A percentile compares a stretch with the other conserved stretches of the same genome.
These are phyloP conservation scores for Quadriops clusia DNA, from an alignment of 2,888 invertebrate species.

Conservation along the genomic window DNA sequence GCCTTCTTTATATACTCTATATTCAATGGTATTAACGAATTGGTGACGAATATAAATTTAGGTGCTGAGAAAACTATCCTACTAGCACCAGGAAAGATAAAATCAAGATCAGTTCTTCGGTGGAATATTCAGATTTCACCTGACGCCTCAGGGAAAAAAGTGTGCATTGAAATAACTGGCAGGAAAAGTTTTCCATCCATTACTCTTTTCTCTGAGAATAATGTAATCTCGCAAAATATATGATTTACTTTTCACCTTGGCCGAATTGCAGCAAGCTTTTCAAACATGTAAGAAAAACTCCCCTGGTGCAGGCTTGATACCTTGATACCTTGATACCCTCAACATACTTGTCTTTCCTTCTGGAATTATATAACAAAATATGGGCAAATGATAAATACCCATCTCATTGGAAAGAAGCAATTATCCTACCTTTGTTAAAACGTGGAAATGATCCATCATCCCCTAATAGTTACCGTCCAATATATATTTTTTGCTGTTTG, in stretches of 20 bases:
- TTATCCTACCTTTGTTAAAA: constrained; percentile 3
- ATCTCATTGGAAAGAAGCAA: not conserved
- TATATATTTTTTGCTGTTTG: not conserved
- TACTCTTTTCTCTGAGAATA: too few relatives aligned
- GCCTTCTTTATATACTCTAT: too few relatives aligned
- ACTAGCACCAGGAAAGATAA: not conserved
- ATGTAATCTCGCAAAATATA: too few relatives aligned
- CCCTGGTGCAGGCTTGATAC: constrained; percentile 1
- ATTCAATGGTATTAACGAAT: too few relatives aligned
- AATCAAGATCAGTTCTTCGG: constrained; percentile 1
- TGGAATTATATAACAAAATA: constrained; percentile 1
- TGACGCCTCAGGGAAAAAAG: not conserved
- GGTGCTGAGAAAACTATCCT: not conserved
- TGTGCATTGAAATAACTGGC: not conserved
- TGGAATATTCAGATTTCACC: constrained; percentile 1
- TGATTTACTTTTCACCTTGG: not conserved
- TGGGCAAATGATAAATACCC: constrained; percentile 2
- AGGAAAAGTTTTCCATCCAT: too few relatives aligned
- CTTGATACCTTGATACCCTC: not conserved
- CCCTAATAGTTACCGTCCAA: constrained; percentile 1
- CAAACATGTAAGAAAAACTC: not conserved
- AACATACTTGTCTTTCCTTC: not conserved
- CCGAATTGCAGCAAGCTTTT: not conserved
- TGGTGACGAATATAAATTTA: not conserved
- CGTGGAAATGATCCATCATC: not conserved